A percentile compares a stretch with the other conserved stretches of the same genome.
phyloP scores from a whole-genome alignment of 2,888 invertebrate genomes.

The Eutolmus rufibarbis region DNA sequence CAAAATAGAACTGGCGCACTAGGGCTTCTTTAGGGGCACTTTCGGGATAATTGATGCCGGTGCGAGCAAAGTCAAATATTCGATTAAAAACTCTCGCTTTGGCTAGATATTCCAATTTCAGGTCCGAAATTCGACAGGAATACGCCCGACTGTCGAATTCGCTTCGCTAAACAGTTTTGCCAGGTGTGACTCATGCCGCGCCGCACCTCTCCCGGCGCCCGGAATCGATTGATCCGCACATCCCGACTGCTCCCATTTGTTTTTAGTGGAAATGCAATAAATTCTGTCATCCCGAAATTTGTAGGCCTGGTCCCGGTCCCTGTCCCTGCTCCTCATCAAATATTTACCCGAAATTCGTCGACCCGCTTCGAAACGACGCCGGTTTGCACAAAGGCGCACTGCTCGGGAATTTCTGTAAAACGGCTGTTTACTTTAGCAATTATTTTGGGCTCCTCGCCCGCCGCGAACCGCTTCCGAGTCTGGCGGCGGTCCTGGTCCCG shows the following conservation, averaged over 20 bases:
- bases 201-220: not conserved
- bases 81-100: not conserved
- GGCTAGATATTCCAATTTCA: not conserved
- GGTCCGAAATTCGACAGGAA: not conserved
- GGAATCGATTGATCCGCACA: not conserved
- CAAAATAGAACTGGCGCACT: not conserved
- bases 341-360: not conserved
- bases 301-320: not conserved
- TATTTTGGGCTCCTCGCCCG: not conserved
- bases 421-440: conserved; percentile 1
- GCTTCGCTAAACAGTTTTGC: not conserved
- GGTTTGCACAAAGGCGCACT: not conserved
- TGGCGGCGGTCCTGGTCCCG: not conserved
- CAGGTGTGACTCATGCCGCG: not conserved
- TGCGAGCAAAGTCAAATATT: not conserved
- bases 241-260: not conserved
- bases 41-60: not conserved
- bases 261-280: not conserved
- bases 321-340: not conserved
- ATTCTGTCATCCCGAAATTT: not conserved
- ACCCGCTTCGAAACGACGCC: not conserved
- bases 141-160: not conserved
- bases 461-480: not conserved
- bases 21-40: not conserved
- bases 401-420: not conserved